Base-by-base conservation (phyloP, 2,113 vertebrate genomes). In the Tetrao urogallus region DNA sequence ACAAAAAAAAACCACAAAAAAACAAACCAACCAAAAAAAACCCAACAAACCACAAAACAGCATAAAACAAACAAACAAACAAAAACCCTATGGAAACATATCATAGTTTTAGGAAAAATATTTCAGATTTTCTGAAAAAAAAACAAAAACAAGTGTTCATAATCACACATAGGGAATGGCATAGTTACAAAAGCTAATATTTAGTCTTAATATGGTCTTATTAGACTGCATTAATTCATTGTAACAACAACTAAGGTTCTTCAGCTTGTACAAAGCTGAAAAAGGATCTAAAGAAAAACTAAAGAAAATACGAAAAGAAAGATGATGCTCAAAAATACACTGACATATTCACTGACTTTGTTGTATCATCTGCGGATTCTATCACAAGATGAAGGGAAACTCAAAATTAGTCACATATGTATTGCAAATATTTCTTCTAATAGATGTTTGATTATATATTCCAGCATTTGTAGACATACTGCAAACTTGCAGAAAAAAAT, bases 351-450 rank as follows among this genome's bases (percentile, higher is more conserved):
- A 11, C 48, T 80, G 64, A 43, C 80, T 90, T 90, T 86, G 48
- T 76, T 91, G 30, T 70, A 72, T 77, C 72, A 86, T 54, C n/a
- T 66, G 36, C 48, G 50, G 60, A 48, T 92, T 81, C 42, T 50
- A 58, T 56, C 45, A 90, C 80, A 92, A 80, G 69, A 88, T 28
- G 34, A 93, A 83, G 56, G 72, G 25, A 90, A 91, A 91, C 8
- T 82, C 63, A 61, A 93, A 80, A 73, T 45, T 27, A 80, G 13
- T 32, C 63, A 74, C n/a, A 34, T 4, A 88, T 1, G 7, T 58
- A 63, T 36, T 48, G 60, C 38, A 76, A 86, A n/a, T 54, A 66
- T 13, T 82, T 79, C 7, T 85, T 91, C 28, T 79, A 48, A 69
- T 79, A n/a, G 22, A 40, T 15, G 17, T 65, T 43, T 60, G 47